Base-by-base conservation (phyloP, 2,113 vertebrate genomes). In the Megaleporinus macrocephalus region DNA sequence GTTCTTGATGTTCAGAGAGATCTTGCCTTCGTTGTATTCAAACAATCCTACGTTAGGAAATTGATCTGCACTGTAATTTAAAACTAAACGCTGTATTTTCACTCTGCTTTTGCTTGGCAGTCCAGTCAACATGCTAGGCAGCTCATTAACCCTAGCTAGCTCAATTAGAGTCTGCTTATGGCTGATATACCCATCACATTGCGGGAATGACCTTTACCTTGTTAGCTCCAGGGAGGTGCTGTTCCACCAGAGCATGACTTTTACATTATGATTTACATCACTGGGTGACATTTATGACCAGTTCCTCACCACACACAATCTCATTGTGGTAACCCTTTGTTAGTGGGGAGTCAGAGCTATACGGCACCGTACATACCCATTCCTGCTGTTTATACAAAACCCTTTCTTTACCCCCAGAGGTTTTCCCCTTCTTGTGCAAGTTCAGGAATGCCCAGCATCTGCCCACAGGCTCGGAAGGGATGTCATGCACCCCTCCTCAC, bases 201-300 rank as follows among this genome's bases (percentile, higher is more conserved):
- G 4, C 0, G 44, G 41, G 4, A 76, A 49, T 44, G 29, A 27
- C 44, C 62, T 66, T 68, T n/a, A 49, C 44, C 30, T 49, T 53
- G 20, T 51, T 68, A 24, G 26, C 76, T 29, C 9, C 26, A 66
- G 57, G 44, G 62, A 20, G 44, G 59, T 77, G 75, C 29, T 18
- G n/a, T 77, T 77, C 26, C 62, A 78, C 13, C 20, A n/a, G 24
- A 78, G 49, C 62, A 51, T 83, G 69, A 83, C 57, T 75, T 80
- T 70, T 69, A 47, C 72, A 66, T 74, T 78, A 68, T 82, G 81
- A 87, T 87, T 87, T 86, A 88, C 79, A 53, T 78, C 78, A 61
- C 70, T 22, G 44, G 36, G 74, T 83, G 88, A 71, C 81, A 33
- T 83, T 83, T 79, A 79, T n/a, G 26, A 68, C 62, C 30, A 7